phyloP scores from a whole-genome alignment of 2,797 vertebrate species.

The Okamejei kenojei region DNA sequence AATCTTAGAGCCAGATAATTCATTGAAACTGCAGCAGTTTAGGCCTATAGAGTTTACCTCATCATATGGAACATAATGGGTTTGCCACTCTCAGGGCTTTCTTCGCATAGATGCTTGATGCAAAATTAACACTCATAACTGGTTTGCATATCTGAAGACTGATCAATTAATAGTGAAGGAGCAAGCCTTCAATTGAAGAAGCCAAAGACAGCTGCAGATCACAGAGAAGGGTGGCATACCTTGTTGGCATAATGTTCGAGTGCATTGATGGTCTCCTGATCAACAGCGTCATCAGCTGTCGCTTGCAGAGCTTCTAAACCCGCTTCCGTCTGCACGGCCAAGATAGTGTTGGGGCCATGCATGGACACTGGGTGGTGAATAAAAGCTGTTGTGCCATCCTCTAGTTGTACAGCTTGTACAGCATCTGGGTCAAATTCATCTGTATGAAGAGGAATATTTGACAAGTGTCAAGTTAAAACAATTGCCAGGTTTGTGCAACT shows the following conservation, averaged over 20 bases:
- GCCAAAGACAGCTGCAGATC: not conserved
- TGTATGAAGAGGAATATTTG: constrained; percentile 41
- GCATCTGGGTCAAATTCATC: constrained; percentile 59
- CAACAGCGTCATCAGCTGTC: constrained; percentile 50
- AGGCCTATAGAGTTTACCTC: not conserved
- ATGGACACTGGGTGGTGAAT: constrained; percentile 56
- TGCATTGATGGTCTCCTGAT: constrained; percentile 50
- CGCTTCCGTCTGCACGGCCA: constrained; percentile 57
- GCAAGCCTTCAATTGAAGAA: not conserved
- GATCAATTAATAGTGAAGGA: not conserved
- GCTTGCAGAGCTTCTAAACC: constrained; percentile 53
- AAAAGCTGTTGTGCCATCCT: constrained; percentile 68
- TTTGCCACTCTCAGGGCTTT: not conserved
- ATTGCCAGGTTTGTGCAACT: not conserved
- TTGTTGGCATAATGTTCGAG: constrained; percentile 56
- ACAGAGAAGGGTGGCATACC: constrained; percentile 49
- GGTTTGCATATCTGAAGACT: not conserved
- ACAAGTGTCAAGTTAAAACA: not conserved
- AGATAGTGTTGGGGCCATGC: constrained; percentile 51
- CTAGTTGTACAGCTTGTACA: constrained; percentile 62
- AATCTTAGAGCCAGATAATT: too few relatives aligned
- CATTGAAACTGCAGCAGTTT: too few relatives aligned
- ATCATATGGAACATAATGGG: not conserved
- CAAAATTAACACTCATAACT: not conserved
- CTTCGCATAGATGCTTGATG: not conserved